phyloP scores from a whole-genome alignment of 2,888 invertebrate species.

The Acleris sparsana region DNA sequence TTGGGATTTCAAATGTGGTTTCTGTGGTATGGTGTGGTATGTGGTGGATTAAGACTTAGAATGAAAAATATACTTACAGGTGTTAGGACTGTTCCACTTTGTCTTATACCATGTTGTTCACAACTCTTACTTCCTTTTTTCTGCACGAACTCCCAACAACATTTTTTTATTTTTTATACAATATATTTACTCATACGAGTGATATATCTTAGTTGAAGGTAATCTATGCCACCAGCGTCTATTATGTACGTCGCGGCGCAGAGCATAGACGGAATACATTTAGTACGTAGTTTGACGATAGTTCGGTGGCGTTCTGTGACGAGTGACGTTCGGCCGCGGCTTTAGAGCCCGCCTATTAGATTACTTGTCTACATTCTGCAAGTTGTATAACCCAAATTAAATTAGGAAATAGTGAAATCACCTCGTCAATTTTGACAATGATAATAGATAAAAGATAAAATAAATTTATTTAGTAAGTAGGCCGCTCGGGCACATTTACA shows the following conservation, averaged over 20 bases:
- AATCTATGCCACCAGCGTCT: neutral
- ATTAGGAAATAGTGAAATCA: too few relatives aligned
- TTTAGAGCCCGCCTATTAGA: neutral
- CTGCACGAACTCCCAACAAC: neutral
- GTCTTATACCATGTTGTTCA: neutral
- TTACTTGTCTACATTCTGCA: neutral
- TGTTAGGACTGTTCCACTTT: too few relatives aligned
- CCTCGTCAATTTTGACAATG: too few relatives aligned
- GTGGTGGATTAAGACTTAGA: too few relatives aligned
- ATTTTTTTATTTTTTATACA: neutral
- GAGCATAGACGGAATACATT: conserved; percentile 12
- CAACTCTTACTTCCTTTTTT: neutral
- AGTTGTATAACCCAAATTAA: too few relatives aligned
- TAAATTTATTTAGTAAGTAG: too few relatives aligned
- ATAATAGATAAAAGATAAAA: too few relatives aligned
- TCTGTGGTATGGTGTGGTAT: too few relatives aligned
- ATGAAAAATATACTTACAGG: too few relatives aligned
- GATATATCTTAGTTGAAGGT: neutral
- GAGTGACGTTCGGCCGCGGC: neutral
- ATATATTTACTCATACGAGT: neutral
- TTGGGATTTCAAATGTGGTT: too few relatives aligned
- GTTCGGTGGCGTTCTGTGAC: neutral
- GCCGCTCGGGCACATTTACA: too few relatives aligned
- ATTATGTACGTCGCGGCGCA: conserved; percentile 12
- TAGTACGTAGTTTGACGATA: conserved; percentile 13